phyloP scores from a whole-genome alignment of 2,888 invertebrate species.

The Dusona sp. region DNA sequence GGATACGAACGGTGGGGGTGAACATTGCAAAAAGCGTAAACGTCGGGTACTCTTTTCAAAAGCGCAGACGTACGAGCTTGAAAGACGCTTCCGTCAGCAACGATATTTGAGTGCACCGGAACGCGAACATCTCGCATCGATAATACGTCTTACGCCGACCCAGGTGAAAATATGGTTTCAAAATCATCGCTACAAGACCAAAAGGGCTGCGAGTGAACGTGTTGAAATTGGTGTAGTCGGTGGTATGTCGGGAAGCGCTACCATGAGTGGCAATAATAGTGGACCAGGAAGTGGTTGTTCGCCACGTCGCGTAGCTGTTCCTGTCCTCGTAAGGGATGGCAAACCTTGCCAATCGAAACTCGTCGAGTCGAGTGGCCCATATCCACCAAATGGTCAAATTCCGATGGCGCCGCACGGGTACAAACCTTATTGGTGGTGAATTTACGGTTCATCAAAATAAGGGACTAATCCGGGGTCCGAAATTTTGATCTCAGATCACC shows the following conservation, averaged over 20 bases:
- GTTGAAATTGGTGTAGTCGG: conserved; percentile 88
- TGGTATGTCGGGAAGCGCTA: conserved; percentile 78
- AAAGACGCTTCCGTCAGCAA: conserved; percentile 97
- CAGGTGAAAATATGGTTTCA: conserved; percentile 99
- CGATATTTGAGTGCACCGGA: conserved; percentile 99
- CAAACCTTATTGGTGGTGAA: conserved; percentile 87
- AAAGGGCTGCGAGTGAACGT: conserved; percentile 98
- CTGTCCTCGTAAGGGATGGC: conserved; percentile 97
- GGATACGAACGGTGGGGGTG: conserved; percentile 82
- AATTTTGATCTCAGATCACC: conserved; percentile 64
- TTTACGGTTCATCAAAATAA: not conserved
- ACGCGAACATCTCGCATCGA: conserved; percentile 97
- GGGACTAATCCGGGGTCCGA: not conserved
- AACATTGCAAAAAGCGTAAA: conserved; percentile 92
- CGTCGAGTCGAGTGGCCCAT: conserved; percentile 76
- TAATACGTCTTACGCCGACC: conserved; percentile 98
- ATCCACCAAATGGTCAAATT: conserved; percentile 77
- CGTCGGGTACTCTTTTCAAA: conserved; percentile 98
- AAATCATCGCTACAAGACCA: conserved; percentile 98
- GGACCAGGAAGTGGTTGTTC: conserved; percentile 89
- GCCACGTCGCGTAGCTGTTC: conserved; percentile 96
- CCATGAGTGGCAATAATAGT: conserved; percentile 70
- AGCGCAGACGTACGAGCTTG: conserved; percentile 98
- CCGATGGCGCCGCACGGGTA: conserved; percentile 80
- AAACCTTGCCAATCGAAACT: conserved; percentile 91